Evolutionary conservation across 2,113 vertebrate species (phyloP), one percentile per base, ranked within the genome.

Genomic region (Microcebus jonahi): DNA sequence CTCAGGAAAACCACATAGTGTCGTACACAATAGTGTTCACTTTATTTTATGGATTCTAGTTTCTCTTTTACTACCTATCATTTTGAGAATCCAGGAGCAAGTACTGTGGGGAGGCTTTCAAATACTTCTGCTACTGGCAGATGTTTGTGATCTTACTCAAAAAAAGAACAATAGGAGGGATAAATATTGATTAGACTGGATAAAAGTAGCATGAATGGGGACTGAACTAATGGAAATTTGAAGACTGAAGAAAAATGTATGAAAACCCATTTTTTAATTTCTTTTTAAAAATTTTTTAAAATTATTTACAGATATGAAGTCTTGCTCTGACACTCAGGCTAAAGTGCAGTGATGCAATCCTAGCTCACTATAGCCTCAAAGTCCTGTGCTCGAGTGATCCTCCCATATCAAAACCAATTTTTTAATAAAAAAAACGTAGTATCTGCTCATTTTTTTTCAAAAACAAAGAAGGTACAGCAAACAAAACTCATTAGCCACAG

Each of bases 21-120:
- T 15, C 5, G 0, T 39, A n/a, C 3, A 15, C 2, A 27, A 8
- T 1, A 61, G 61, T 1, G 8, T 21, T 76, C n/a, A 23, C 18
- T 71, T 8, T 36, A 15, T 71, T 61, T 90, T n/a, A 34, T 21
- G 9, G n/a, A 68, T 63, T 71, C 29, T 42, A 68, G 15, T 50
- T 79, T 90, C 73, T n/a, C 1, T 57, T 63, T 61, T 59, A 61
- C 20, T 63, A 42, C 9, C 15, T 48, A 6, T 50, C 20, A 36
- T 25, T 15, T 7, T 80, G 20, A 59, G 55, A 34, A 53, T 65
- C 59, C 45, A 55, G 39, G 17, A 70, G 27, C 23, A 89, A 80
- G 8, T 29, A 21, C 53, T 61, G 27, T 11, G 17, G 42, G 18
- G 12, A 90, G 84, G 11, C 34, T 48, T 48, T 59, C 48, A n/a